Evolutionary conservation across 2,888 invertebrate genomes (phyloP), one percentile per base, ranked within the genome.

Genomic region (Alloplasta piceator): DNA sequence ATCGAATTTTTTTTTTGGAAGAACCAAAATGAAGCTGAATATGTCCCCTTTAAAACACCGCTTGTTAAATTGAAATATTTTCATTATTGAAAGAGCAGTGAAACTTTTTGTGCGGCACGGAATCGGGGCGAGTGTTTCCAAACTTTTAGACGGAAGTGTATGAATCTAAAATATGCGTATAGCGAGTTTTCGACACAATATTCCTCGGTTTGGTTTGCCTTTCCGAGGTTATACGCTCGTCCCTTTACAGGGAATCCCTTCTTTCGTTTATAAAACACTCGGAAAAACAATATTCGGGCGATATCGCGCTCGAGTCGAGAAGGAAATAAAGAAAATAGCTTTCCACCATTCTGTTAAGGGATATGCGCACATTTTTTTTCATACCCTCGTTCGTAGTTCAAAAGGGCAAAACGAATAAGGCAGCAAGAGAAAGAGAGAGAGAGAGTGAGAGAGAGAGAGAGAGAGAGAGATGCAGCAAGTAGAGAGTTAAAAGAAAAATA

Each of bases 211-310:
- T 66, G 70, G 70, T 79, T 74, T 78, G 43, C 78, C 73, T 74
- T 26, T 68, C 68, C 63, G 36, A 12, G 14, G 78, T 58, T 68
- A 78, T 68, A 74, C 58, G 41, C 50, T 39, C 43, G 61, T 16
- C 41, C 38, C 55, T 26, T 26, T 41, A 68, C 73, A 56, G 39
- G 41, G 48, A 10, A 61, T 46, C 68, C 60, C 4, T 5, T 9
- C 0, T 12, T 10, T 6, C 12, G 16, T 9, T 39, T 26, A 41
- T 36, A 10, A 41, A 56, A 66, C 56, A 41, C 66, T 48, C 48
- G 70, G 39, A 55, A 66, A 80, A 80, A 80, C 75, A 80, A 80
- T 75, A 75, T 75, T 75, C 80, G 66, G 60, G 75, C 66, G 71
- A 75, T 75, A 80, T 70, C 64, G 52, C 74, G 6, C 26, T 7